phyloP scores from a whole-genome alignment of 2,888 invertebrate species.

The Athalia cordata region DNA sequence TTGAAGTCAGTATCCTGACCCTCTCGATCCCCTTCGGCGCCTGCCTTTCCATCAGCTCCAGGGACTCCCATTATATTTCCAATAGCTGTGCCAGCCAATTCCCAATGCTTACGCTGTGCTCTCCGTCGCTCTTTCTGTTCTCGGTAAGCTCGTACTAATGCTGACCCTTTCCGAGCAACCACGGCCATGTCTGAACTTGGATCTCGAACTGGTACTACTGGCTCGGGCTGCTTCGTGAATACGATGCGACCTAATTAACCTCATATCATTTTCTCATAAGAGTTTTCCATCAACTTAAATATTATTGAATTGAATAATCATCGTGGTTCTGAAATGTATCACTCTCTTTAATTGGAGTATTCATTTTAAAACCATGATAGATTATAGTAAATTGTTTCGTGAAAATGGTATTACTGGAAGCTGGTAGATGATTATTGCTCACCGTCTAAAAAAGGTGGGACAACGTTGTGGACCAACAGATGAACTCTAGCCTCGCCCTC shows the following conservation, averaged over 20 bases:
- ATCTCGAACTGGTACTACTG: slow-evolving; percentile 97
- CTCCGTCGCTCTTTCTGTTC: slow-evolving; percentile 98
- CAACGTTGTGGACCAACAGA: slow-evolving; percentile 96
- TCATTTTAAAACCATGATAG: slow-evolving; percentile 2
- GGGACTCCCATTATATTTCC: slow-evolving; percentile 97
- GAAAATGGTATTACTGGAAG: not conserved
- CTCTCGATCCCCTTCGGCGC: slow-evolving; percentile 83
- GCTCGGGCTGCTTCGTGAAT: slow-evolving; percentile 99
- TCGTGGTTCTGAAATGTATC: not conserved
- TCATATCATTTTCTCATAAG: slow-evolving; percentile 23
- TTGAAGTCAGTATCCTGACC: slow-evolving; percentile 83
- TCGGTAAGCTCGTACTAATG: slow-evolving; percentile 90
- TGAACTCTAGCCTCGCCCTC: slow-evolving; percentile 96
- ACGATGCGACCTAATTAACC: slow-evolving; percentile 83
- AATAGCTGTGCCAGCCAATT: slow-evolving; percentile 95
- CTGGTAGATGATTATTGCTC: slow-evolving; percentile 21
- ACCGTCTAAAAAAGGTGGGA: slow-evolving; percentile 99
- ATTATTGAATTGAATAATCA: not conserved
- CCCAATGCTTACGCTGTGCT: slow-evolving; percentile 99
- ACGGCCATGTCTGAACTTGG: slow-evolving; percentile 98
- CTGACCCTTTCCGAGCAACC: slow-evolving; percentile 94
- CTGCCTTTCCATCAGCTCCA: slow-evolving; percentile 81
- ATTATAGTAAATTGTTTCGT: not conserved
- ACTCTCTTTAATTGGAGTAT: not conserved
- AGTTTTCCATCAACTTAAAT: not conserved